These are phyloP conservation scores for Ciconia maguari DNA, from an alignment of 2,113 vertebrate species.

Conservation along the genomic window DNA sequence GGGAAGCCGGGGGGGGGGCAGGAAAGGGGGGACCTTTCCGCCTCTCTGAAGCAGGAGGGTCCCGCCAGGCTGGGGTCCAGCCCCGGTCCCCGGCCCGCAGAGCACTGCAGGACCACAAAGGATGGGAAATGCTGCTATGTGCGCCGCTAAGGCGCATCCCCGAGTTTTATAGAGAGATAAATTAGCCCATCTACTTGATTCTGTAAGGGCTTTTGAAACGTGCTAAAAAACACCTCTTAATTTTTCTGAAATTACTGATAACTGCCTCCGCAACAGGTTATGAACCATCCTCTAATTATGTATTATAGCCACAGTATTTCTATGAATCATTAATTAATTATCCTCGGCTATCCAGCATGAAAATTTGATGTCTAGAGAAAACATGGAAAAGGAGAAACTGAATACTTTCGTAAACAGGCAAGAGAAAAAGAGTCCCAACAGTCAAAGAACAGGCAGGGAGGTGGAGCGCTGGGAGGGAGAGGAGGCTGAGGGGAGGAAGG, in stretches of 20 bases:
- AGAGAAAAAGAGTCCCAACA: not conserved
- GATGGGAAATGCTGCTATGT: not conserved
- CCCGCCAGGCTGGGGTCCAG: not conserved
- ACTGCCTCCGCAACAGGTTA: constrained; percentile 40
- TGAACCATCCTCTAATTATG: constrained; percentile 25
- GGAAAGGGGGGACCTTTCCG: not conserved
- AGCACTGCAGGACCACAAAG: not conserved
- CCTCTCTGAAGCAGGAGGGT: not conserved
- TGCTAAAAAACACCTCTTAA: not conserved
- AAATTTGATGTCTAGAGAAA: constrained; percentile 48
- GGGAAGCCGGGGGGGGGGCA: not conserved
- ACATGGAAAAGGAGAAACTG: constrained; percentile 1
- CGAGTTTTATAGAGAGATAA: not conserved
- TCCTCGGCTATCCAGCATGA: constrained; percentile 33
- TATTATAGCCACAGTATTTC: constrained; percentile 23
- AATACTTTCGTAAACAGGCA: not conserved
- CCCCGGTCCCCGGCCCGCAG: accelerated
- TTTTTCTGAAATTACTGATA: constrained; percentile 40
- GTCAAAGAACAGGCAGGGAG: not conserved
- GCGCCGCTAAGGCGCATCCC: not conserved
- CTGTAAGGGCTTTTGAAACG: not conserved
- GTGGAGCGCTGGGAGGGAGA: not conserved
- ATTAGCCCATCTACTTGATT: not conserved
- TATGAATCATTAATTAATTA: constrained; percentile 65
- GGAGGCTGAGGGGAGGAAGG: not conserved